Evolutionary conservation across 1,140 invertebrate genomes (phyloP), one percentile per base, ranked within the genome.

Genomic region (Hypothenemus hampei): DNA sequence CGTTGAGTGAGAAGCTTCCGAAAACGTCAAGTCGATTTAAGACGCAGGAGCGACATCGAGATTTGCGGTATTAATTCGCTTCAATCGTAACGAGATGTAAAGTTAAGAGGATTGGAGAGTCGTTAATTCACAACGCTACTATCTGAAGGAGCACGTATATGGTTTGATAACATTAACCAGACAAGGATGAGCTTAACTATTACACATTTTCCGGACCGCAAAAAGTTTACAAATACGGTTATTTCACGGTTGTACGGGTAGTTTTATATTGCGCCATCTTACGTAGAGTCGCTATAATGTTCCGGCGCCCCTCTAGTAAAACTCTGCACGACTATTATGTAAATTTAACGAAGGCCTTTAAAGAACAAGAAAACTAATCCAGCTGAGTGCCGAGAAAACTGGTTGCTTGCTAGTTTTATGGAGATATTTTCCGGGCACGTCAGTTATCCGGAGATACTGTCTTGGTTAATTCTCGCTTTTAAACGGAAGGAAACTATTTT

Each of bases 281-380:
- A n/a, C n/a, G n/a, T n/a, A n/a, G n/a, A n/a, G n/a, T n/a, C n/a
- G n/a, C n/a, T n/a, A n/a, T n/a, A n/a, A n/a, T n/a, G n/a, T n/a
- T n/a, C n/a, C n/a, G n/a, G n/a, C n/a, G n/a, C n/a, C n/a, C n/a
- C 18, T 11, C 16, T 20, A 19, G 18, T 23, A 23, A 19, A 43
- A 1, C 19, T 7, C 6, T 21, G 10, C 40, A 20, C 18, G 18
- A 23, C 40, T 45, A 50, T 37, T 15, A 37, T 50, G 47, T 20
- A 50, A 50, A 50, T 50, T 39, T 39, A 45, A 45, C 15, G 43
- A 21, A 13, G 36, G 36, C 47, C 33, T 18, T 50, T 39, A 15
- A 21, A 36, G 46, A 48, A 48, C 46, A 50, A 50, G 47, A 50
- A 50, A 50, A 50, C 47, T 50, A 50, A 50, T 50, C 47, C 47